Base-by-base conservation (phyloP, 2,113 vertebrate species). In the Helogale parvula region DNA sequence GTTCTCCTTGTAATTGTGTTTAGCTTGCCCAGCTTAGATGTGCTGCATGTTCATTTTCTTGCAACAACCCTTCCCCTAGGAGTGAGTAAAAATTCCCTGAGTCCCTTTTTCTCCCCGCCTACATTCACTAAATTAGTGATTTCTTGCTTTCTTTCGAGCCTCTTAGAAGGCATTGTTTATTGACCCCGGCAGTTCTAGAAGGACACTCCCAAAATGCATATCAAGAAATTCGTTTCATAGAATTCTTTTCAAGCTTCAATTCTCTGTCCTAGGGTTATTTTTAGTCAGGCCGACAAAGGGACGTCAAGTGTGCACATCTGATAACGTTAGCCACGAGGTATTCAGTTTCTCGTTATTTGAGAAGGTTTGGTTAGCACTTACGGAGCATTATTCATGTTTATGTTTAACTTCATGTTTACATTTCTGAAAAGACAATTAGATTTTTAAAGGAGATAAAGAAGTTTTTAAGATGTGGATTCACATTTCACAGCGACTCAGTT, bases 331-430 rank as follows among this genome's bases (percentile, higher is more conserved):
- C 54, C 38, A n/a, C 35, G 11, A 38, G 41, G 80, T 94, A 47
- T 97, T 84, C 76, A 2, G 87, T 97, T 97, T 96, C 97, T 95
- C 81, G 84, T 90, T 85, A 96, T 68, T 72, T 95, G 95, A 96
- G 93, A 72, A 17, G 5, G 1, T 89, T 82, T n/a, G 6, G 41
- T 41, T 90, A 79, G 80, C 5, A 4, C 29, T 92, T 66, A 38
- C 10, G 21, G 80, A 84, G 65, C 27, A 60, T 84, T 76, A 35
- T 68, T 93, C 65, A 82, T 82, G 38, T 47, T 95, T 93, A 90
- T 76, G 31, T 35, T 92, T 90, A 90, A 69, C 50, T 91, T 85
- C 54, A 57, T 85, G 87, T 94, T 96, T 79, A 81, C 76, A 31
- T 82, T 85, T 95, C 92, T 77, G 72, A 69, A 94, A 90, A 71